A percentile compares a stretch with the other conserved stretches of the same genome.
Conservation (phyloP, 2,797 vertebrate species). For the Thamnophis elegans region DNA sequence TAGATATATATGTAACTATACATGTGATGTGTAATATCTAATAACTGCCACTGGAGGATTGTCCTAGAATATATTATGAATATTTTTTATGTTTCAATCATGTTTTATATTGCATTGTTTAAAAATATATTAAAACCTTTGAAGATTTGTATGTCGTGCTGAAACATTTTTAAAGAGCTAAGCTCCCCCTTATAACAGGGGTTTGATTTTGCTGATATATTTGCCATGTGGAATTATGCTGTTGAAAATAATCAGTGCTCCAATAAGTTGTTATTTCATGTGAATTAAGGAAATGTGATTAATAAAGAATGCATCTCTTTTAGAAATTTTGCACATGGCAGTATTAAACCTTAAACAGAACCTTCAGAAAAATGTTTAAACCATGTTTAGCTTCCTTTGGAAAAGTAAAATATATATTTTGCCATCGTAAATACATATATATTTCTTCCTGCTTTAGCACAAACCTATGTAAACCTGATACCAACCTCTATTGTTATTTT, state of each 20-base stretch:
- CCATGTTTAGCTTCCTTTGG: slow-evolving; percentile 78
- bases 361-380: slow-evolving; percentile 72
- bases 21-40: slow-evolving; percentile 60
- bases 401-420: slow-evolving; percentile 66
- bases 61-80: slow-evolving; percentile 68
- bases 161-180: slow-evolving; percentile 74
- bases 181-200: slow-evolving; percentile 81
- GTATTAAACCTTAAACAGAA: slow-evolving; percentile 74
- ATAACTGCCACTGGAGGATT: slow-evolving; percentile 58
- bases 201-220: slow-evolving; percentile 85
- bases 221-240: slow-evolving; percentile 77
- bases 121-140: slow-evolving; percentile 67
- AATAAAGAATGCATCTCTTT: slow-evolving; percentile 66
- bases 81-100: slow-evolving; percentile 77
- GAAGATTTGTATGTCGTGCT: slow-evolving; percentile 71
- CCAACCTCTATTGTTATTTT: slow-evolving; percentile 19
- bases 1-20: slow-evolving; percentile 24
- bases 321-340: slow-evolving; percentile 67
- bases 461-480: slow-evolving; percentile 26
- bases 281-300: slow-evolving; percentile 75
- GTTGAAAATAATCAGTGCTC: slow-evolving; percentile 74
- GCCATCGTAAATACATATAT: slow-evolving; percentile 28
- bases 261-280: slow-evolving; percentile 73
- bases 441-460: slow-evolving; percentile 60
- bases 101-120: slow-evolving; percentile 72